Evolutionary conservation across 2,797 vertebrate genomes (phyloP).

Genomic region (Leptodactylus fallax): DNA sequence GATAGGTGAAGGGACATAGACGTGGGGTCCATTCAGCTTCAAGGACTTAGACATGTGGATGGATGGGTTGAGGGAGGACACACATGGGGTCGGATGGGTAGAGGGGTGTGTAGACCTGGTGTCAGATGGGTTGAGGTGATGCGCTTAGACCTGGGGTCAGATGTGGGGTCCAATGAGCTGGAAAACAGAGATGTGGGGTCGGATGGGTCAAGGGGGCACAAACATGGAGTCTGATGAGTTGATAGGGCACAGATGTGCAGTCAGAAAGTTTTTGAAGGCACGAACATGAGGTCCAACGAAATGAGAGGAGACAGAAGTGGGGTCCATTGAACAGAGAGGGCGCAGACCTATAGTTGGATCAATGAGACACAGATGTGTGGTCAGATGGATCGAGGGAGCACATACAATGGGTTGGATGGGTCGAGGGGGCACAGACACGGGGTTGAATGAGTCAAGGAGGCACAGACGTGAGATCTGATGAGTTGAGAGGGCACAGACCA

Average conservation of each 20-base stretch:
- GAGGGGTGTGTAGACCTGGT: background rate
- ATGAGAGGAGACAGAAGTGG: background rate
- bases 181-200: background rate
- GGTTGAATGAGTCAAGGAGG: background rate
- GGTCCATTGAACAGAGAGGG: no score
- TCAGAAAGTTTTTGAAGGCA: no score
- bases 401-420: no score
- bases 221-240: constrained; percentile 67
- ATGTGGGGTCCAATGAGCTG: background rate
- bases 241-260: constrained; percentile 41
- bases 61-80: constrained; percentile 9
- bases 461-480: background rate
- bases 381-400: background rate
- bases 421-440: no score
- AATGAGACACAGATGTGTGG: rapidly evolving
- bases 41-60: constrained; percentile 2
- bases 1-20: no score
- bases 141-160: no score
- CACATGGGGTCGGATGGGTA: constrained; percentile 1
- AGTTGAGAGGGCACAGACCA: no score
- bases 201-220: constrained; percentile 40
- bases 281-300: no score
- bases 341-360: background rate
- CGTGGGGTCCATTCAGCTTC: no score
- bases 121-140: no score